Base-by-base conservation (phyloP, 2,888 invertebrate genomes). In the Oscheius sp. region DNA sequence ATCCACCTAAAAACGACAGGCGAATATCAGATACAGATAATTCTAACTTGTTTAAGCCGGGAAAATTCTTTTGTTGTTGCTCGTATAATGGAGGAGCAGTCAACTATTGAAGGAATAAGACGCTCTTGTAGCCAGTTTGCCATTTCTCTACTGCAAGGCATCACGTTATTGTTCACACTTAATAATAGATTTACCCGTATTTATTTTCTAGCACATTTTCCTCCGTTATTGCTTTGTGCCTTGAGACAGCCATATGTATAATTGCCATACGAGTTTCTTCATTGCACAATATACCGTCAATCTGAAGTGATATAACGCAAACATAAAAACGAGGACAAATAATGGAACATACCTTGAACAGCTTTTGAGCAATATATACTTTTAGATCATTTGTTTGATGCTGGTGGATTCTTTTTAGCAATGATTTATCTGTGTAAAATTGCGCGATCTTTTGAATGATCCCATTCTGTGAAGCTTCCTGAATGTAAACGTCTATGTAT, bases 331-430 rank as follows among this genome's bases (percentile, higher is more conserved):
- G n/a, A n/a, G n/a, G 23, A 2, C 43, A 63, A 63, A n/a, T n/a
- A n/a, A n/a, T n/a, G 5, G 25, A 64, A 23, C 5, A 5, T 46
- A 82, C 82, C 63, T 84, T 81, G 72, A 80, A 83, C 27, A 83
- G 69, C 71, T 84, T 80, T 69, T 84, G 84, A 2, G 81, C 80
- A 41, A 84, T 78, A 69, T 83, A 85, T 25, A 79, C 78, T 52
- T 82, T 80, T 41, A 80, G 69, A 45, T 85, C 85, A n/a, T 79
- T 76, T 0, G 75, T 6, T n/a, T 69, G 43, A 55, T 69, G 55
- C 5, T 41, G 27, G 21, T 55, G 21, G 7, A 69, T 53, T 7
- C 69, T 18, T 21, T 43, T 52, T 21, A 69, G 69, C 7, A 69
- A 45, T 21, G 69, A 35, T 35, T 69, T 69, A 53, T 69, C 69